phyloP scores from a whole-genome alignment of 2,888 invertebrate genomes.

The Calliopum simillimum region DNA sequence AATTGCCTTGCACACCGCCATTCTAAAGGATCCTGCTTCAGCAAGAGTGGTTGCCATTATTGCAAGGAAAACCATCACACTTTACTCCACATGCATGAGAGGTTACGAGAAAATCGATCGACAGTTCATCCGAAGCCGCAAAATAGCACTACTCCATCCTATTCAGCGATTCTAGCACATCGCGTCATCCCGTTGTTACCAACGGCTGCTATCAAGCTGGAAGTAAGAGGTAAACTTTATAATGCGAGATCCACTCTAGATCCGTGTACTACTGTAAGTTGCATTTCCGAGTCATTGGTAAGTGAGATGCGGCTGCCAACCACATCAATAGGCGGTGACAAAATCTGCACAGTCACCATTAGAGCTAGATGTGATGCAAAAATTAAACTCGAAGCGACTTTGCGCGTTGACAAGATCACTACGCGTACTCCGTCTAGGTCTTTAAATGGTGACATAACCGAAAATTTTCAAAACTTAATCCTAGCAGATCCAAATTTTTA shows the following conservation, averaged over 20 bases:
- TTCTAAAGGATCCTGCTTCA: constrained; percentile 1
- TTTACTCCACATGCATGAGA: background rate
- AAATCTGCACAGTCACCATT: background rate
- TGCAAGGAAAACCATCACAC: constrained; percentile 11
- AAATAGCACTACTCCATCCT: background rate
- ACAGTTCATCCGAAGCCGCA: background rate
- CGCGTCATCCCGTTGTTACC: background rate
- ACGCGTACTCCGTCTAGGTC: too few relatives aligned
- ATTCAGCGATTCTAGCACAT: background rate
- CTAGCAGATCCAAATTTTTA: too few relatives aligned
- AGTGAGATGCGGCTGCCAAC: too few relatives aligned
- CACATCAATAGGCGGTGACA: background rate
- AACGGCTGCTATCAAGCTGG: background rate
- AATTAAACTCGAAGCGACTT: too few relatives aligned
- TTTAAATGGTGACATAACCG: too few relatives aligned
- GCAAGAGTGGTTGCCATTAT: constrained; percentile 7
- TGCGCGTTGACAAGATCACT: too few relatives aligned
- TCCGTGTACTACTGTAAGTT: too few relatives aligned
- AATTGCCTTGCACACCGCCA: constrained; percentile 13
- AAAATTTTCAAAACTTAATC: too few relatives aligned
- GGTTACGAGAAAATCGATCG: background rate
- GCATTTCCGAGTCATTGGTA: too few relatives aligned
- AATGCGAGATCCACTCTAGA: too few relatives aligned
- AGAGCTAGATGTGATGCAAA: too few relatives aligned
- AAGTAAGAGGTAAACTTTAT: too few relatives aligned